phyloP scores from a whole-genome alignment of 2,113 vertebrate species.

The Prunella fulvescens region DNA sequence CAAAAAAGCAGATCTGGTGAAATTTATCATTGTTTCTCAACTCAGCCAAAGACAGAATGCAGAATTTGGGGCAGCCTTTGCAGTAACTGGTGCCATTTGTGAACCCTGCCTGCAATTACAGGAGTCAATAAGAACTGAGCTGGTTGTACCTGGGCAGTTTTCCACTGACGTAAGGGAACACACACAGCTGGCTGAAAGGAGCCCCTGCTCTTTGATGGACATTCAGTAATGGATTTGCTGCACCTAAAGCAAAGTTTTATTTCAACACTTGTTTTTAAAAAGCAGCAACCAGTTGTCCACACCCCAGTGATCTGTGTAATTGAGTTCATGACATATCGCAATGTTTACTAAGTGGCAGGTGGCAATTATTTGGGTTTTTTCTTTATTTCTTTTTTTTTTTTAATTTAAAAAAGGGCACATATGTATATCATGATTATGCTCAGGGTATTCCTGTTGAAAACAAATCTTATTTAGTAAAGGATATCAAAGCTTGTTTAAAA shows the following conservation, averaged over 20 bases:
- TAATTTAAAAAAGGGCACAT: not conserved
- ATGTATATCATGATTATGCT: not conserved
- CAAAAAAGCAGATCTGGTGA: not conserved
- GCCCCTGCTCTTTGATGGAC: not conserved
- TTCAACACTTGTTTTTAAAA: constrained; percentile 23
- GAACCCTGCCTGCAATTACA: not conserved
- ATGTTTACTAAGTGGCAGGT: constrained; percentile 29
- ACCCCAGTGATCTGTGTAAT: constrained; percentile 1
- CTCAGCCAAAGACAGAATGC: not conserved
- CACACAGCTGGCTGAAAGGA: not conserved
- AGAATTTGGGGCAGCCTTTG: not conserved
- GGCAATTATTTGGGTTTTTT: not conserved
- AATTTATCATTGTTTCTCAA: not conserved
- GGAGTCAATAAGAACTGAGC: not conserved
- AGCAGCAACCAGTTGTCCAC: not conserved
- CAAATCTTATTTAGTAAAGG: not conserved
- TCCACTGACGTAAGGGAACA: constrained; percentile 31
- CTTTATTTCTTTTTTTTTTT: not conserved
- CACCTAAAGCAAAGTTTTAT: constrained; percentile 13
- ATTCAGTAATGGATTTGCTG: constrained; percentile 11
- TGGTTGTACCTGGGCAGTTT: not conserved
- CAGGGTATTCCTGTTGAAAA: not conserved
- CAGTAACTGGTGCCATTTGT: not conserved
- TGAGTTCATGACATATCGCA: not conserved
- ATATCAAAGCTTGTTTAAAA: not conserved